Evolutionary conservation across 2,797 vertebrate species (phyloP).

Genomic region (Acipenser ruthenus): DNA sequence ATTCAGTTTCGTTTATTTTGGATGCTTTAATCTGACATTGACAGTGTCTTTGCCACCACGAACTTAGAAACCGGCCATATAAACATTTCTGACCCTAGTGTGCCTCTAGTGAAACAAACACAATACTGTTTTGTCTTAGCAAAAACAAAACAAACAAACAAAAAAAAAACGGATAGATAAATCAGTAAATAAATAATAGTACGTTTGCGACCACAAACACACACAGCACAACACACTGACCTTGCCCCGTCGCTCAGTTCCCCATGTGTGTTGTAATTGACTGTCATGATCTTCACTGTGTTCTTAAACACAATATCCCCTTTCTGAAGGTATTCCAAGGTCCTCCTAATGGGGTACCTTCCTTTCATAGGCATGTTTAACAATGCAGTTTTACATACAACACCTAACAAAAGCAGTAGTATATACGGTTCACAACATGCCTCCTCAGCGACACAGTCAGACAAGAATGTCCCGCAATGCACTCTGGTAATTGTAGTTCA

Average conservation of each 20-base stretch:
- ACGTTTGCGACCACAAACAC: background rate
- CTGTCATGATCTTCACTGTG: slow-evolving; percentile 85
- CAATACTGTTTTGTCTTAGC: too few species aligned
- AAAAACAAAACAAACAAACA: too few species aligned
- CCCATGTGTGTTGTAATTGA: slow-evolving; percentile 88
- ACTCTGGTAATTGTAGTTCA: slow-evolving; percentile 8
- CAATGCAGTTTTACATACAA: background rate
- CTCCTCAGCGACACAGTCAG: background rate
- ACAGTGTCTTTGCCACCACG: too few species aligned
- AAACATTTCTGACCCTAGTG: too few species aligned
- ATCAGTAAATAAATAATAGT: too few species aligned
- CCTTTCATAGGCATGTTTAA: slow-evolving; percentile 88
- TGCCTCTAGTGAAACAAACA: too few species aligned
- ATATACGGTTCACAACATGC: background rate
- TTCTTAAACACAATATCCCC: slow-evolving; percentile 80
- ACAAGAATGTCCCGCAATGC: background rate
- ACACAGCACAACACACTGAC: slow-evolving; percentile 53
- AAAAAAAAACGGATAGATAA: too few species aligned
- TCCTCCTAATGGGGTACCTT: slow-evolving; percentile 80
- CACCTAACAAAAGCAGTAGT: background rate
- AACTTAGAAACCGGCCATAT: too few species aligned
- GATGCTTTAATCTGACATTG: too few species aligned
- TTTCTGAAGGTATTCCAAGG: slow-evolving; percentile 79
- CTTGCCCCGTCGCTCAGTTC: slow-evolving; percentile 81
- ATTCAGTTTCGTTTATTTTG: too few species aligned